Conservation (phyloP, 1,140 invertebrate species). For the Drosophila saltans region DNA sequence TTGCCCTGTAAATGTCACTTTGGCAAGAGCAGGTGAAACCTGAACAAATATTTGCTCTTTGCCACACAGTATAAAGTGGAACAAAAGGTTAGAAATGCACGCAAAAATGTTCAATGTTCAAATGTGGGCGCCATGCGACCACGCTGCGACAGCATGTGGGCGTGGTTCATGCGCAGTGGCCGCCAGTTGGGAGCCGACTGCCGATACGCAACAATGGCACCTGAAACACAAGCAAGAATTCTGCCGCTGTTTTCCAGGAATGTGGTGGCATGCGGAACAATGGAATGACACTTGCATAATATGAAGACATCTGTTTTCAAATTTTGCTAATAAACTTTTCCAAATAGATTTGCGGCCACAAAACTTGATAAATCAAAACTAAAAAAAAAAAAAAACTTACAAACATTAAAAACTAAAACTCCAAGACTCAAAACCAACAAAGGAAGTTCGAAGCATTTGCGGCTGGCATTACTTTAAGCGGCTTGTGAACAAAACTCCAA, state of each 20-base stretch:
- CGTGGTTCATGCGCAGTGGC: constrained; percentile 43
- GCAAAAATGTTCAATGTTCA: constrained; percentile 25
- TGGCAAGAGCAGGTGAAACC: constrained; percentile 10
- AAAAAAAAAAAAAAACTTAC: background rate
- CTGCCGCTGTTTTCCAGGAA: constrained; percentile 29
- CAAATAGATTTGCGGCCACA: constrained; percentile 45
- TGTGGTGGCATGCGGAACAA: constrained; percentile 52
- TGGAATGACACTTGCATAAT: constrained; percentile 61
- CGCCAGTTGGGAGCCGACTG: constrained; percentile 56
- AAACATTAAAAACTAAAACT: background rate
- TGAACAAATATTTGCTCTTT: constrained; percentile 2
- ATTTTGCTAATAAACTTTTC: constrained; percentile 41
- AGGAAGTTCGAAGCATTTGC: background rate
- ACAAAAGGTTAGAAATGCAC: constrained; percentile 32
- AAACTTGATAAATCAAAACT: constrained; percentile 4
- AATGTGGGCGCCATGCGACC: constrained; percentile 23
- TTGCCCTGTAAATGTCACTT: constrained; percentile 23
- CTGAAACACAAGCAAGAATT: constrained; percentile 25
- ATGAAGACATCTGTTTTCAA: constrained; percentile 35
- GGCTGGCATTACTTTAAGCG: background rate
- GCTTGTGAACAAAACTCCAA: constrained; percentile 5
- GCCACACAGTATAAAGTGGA: background rate
- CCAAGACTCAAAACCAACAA: background rate
- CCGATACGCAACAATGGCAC: constrained; percentile 8
- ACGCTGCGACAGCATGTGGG: constrained; percentile 18